Conservation (phyloP, 1,140 invertebrate species). For the Drosophila nasuta region DNA sequence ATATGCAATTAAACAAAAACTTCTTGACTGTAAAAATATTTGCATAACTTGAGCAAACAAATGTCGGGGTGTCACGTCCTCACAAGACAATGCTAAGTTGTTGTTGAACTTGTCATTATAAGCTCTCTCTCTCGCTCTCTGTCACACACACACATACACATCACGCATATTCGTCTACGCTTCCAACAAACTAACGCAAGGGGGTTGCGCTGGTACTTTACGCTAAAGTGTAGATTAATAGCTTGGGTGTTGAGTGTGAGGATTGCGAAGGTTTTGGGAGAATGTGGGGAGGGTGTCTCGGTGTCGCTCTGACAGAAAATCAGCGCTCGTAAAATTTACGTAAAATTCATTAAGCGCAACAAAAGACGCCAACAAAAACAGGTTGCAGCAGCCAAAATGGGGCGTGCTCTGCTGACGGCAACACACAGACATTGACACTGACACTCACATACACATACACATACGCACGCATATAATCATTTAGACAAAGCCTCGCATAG, state of each 20-base stretch:
- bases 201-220: conserved; percentile 52
- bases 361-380: conserved; percentile 68
- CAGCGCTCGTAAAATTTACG: conserved; percentile 83
- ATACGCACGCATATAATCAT: conserved; percentile 57
- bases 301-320: conserved; percentile 70
- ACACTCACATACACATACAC: neutral
- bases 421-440: neutral
- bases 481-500: conserved; percentile 80
- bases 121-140: conserved; percentile 47
- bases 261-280: neutral
- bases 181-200: conserved; percentile 36
- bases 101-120: conserved; percentile 80
- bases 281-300: neutral
- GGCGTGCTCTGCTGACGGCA: conserved; percentile 25
- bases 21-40: conserved; percentile 83
- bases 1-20: conserved; percentile 85
- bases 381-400: conserved; percentile 47
- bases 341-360: conserved; percentile 83
- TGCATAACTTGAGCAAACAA: conserved; percentile 82
- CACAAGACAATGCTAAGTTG: conserved; percentile 77
- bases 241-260: conserved; percentile 47
- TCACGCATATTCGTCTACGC: conserved; percentile 15
- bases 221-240: conserved; percentile 78
- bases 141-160: conserved; percentile 14
- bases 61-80: conserved; percentile 74